A percentile compares a stretch with the other conserved stretches of the same genome.
Evolutionary conservation across 2,113 vertebrate species (phyloP).

Genomic region (Athene noctua): DNA sequence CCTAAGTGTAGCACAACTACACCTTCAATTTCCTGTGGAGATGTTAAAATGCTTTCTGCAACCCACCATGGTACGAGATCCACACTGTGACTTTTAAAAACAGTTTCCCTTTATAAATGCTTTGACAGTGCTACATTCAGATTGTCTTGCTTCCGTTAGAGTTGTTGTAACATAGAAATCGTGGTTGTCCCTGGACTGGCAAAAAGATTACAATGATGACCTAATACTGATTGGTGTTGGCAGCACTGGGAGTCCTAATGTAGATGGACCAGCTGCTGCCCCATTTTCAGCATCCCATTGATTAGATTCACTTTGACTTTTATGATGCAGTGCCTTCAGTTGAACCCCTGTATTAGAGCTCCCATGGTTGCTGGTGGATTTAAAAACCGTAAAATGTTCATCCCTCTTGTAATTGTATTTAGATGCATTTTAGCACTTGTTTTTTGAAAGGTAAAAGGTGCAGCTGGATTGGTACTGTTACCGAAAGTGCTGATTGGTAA

Average conservation of each 20-base stretch:
- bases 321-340: background rate
- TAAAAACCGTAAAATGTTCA: background rate
- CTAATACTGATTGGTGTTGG: background rate
- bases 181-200: background rate
- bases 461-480: background rate
- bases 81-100: background rate
- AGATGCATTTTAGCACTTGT: background rate
- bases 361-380: background rate
- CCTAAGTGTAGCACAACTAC: background rate
- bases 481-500: background rate
- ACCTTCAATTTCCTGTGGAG: background rate
- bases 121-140: background rate
- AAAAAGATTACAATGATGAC: background rate
- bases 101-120: background rate
- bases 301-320: conserved; percentile 1
- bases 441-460: background rate
- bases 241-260: background rate
- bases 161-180: background rate
- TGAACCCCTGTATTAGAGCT: background rate
- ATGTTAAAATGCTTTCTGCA: background rate
- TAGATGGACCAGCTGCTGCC: background rate
- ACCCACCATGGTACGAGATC: background rate
- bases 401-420: background rate
- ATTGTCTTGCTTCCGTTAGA: background rate
- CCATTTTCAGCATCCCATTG: background rate